Evolutionary conservation across 2,888 invertebrate genomes (phyloP).

Genomic region (Endotricha flammealis): DNA sequence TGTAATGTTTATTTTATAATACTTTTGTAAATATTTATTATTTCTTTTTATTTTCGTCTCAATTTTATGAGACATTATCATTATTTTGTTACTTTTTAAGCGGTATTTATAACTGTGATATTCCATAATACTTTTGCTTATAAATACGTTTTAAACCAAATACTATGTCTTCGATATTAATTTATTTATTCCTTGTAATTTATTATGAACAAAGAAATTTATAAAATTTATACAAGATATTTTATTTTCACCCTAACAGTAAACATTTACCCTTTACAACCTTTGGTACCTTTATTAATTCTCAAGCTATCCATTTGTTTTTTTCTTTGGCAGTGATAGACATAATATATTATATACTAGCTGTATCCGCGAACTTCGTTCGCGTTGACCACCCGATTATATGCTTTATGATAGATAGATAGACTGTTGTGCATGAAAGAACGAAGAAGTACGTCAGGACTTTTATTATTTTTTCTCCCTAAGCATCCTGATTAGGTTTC

Average conservation of each 20-base stretch:
- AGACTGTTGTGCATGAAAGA: too few species aligned
- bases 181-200: conserved; percentile 1
- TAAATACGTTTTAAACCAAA: conserved; percentile 23
- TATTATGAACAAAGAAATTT: conserved; percentile 10
- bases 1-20: conserved; percentile 2
- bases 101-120: conserved; percentile 66
- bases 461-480: too few species aligned
- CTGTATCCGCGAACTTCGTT: too few species aligned
- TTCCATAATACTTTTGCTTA: conserved; percentile 21
- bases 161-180: conserved; percentile 17
- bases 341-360: too few species aligned
- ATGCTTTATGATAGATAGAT: too few species aligned
- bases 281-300: too few species aligned
- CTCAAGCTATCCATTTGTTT: too few species aligned
- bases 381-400: too few species aligned
- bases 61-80: conserved; percentile 8
- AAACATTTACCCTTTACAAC: not conserved
- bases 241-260: too few species aligned
- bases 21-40: conserved; percentile 10
- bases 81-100: conserved; percentile 20
- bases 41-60: conserved; percentile 7
- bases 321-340: too few species aligned
- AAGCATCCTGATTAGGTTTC: too few species aligned
- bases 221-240: conserved; percentile 2
- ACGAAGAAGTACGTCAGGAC: too few species aligned